Conservation (phyloP, 2,113 vertebrate genomes). For the Hippocampus zosterae region DNA sequence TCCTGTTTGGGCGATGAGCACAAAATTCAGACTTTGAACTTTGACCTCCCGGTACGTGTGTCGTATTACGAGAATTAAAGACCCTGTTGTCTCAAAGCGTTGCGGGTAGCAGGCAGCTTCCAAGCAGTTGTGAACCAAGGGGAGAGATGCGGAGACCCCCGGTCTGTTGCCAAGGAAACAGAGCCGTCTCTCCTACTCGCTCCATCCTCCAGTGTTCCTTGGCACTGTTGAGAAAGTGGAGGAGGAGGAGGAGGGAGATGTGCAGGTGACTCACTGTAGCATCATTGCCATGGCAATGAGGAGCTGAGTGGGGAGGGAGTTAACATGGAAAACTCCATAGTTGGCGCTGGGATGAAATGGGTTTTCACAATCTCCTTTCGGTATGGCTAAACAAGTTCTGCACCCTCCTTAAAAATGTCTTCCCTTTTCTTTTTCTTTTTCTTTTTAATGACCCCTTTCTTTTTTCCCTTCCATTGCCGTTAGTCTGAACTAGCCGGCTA, state of each 20-base stretch:
- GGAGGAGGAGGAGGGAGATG: conserved; percentile 65
- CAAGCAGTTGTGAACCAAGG: conserved; percentile 62
- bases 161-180: conserved; percentile 73
- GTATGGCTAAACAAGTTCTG: not conserved
- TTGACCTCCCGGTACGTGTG: not conserved
- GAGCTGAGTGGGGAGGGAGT: conserved; percentile 31
- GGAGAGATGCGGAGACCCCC: conserved; percentile 60
- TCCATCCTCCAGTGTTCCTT: conserved; percentile 48
- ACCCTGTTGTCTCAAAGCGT: conserved; percentile 40
- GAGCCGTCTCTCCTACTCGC: conserved; percentile 48
- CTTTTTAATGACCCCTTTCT: not conserved
- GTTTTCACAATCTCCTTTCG: conserved; percentile 9
- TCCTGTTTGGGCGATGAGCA: not conserved
- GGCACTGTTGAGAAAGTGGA: conserved; percentile 57
- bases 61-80: conserved; percentile 23
- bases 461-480: conserved; percentile 24
- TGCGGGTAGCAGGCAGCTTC: conserved; percentile 60
- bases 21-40: conserved; percentile 17
- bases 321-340: conserved; percentile 36
- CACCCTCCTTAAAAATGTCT: not conserved
- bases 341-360: conserved; percentile 24
- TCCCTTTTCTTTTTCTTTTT: not conserved
- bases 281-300: conserved; percentile 69
- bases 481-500: conserved; percentile 16
- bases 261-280: conserved; percentile 71